Conservation (phyloP, 2,888 invertebrate genomes). For the Kryphioiulus occultus region DNA sequence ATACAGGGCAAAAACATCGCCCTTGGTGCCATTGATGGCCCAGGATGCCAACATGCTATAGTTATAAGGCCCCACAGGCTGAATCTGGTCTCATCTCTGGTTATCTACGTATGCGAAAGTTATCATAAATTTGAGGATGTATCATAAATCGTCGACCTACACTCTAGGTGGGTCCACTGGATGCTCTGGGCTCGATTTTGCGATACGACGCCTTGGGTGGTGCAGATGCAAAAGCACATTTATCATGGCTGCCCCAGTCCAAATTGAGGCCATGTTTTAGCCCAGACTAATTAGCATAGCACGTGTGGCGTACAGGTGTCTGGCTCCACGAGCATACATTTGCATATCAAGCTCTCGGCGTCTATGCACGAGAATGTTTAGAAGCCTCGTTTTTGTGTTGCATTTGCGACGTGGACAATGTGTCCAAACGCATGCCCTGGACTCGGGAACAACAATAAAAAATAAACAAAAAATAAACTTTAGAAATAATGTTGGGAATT, state of each 20-base stretch:
- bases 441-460: not conserved
- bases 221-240: not conserved
- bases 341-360: not conserved
- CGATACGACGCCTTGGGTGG: not conserved
- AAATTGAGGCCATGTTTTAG: not conserved
- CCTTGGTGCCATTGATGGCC: not conserved
- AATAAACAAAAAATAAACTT: not conserved
- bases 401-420: not conserved
- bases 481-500: not conserved
- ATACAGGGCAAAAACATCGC: not conserved
- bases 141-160: not conserved
- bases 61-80: conserved; percentile 2
- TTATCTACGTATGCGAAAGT: not conserved
- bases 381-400: too few relatives aligned
- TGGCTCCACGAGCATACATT: not conserved
- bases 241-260: not conserved
- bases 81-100: not conserved
- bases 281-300: conserved; percentile 12
- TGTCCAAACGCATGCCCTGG: not conserved
- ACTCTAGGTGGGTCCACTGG: conserved; percentile 14
- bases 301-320: conserved; percentile 4
- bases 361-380: not conserved
- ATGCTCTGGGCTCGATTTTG: conserved; percentile 18
- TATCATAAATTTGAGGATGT: conserved; percentile 11
- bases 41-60: not conserved